Percentiles rank a stretch among this genome's conserved stretches.
phyloP scores from a whole-genome alignment of 2,888 invertebrate species.

The Anodontia alba region DNA sequence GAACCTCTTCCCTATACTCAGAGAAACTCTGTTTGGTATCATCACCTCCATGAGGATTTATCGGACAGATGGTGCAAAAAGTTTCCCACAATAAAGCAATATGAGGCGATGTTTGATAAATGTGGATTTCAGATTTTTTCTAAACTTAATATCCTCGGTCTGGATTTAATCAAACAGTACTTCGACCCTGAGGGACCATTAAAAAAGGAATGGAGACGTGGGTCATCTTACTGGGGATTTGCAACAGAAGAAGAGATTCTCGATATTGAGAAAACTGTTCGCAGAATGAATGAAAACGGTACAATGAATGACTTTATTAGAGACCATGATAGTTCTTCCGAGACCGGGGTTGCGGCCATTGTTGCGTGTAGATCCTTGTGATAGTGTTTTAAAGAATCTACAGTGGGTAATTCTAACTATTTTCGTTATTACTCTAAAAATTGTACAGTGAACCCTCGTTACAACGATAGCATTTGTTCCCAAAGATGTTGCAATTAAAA shows the following conservation, averaged over 20 bases:
- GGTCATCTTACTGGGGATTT: not conserved
- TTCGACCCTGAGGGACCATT: conserved; percentile 20
- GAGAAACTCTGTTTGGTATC: not conserved
- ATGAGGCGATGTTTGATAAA: not conserved
- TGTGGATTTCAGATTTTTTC: not conserved
- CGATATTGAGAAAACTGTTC: not conserved
- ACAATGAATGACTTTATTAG: not conserved
- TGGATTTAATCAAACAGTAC: not conserved
- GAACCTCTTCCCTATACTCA: not conserved
- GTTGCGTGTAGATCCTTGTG: not conserved
- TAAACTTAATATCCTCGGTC: no score
- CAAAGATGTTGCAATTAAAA: no score
- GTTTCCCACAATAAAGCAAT: not conserved
- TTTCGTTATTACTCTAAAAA: no score
- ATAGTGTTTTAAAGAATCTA: no score
- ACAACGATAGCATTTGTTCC: no score
- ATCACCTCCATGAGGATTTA: not conserved
- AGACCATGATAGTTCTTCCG: not conserved
- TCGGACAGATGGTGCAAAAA: not conserved
- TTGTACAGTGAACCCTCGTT: no score
- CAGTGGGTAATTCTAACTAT: no score
- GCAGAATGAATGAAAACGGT: not conserved
- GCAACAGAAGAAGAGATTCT: conserved; percentile 33
- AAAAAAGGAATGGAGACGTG: conserved; percentile 22
- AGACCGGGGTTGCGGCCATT: not conserved